Evolutionary conservation across 2,888 invertebrate species (phyloP).

Genomic region (Lysandra coridon): DNA sequence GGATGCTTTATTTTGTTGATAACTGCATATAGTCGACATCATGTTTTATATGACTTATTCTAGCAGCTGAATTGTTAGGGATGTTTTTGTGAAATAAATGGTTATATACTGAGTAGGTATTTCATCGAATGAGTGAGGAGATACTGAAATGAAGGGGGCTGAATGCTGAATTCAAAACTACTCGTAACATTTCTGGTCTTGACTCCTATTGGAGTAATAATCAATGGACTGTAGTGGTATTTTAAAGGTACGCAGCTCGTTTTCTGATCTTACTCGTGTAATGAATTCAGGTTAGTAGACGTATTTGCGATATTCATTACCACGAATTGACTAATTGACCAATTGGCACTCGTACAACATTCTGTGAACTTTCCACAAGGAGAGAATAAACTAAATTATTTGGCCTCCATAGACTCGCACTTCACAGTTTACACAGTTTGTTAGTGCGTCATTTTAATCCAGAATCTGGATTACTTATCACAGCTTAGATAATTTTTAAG

Average conservation of each 20-base stretch:
- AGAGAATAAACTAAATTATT: not conserved
- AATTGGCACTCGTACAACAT: conserved; percentile 29
- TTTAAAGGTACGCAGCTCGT: not conserved
- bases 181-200: no score
- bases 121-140: no score
- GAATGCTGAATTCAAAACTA: no score
- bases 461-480: not conserved
- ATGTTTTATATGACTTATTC: no score
- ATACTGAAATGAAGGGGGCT: no score
- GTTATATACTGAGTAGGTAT: no score
- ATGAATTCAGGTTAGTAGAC: not conserved
- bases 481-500: not conserved
- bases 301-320: conserved; percentile 12
- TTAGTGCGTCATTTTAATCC: not conserved
- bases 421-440: not conserved
- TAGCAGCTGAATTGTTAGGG: no score
- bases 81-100: no score
- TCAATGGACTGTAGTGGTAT: no score
- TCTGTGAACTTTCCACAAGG: conserved; percentile 8
- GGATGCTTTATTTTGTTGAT: no score
- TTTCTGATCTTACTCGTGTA: not conserved
- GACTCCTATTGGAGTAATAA: no score
- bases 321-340: conserved; percentile 10
- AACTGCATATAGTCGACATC: no score
- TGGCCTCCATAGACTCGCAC: not conserved